Evolutionary conservation across 2,888 invertebrate species (phyloP), one percentile per base, ranked within the genome.

Genomic region (Aricia artaxerxes): DNA sequence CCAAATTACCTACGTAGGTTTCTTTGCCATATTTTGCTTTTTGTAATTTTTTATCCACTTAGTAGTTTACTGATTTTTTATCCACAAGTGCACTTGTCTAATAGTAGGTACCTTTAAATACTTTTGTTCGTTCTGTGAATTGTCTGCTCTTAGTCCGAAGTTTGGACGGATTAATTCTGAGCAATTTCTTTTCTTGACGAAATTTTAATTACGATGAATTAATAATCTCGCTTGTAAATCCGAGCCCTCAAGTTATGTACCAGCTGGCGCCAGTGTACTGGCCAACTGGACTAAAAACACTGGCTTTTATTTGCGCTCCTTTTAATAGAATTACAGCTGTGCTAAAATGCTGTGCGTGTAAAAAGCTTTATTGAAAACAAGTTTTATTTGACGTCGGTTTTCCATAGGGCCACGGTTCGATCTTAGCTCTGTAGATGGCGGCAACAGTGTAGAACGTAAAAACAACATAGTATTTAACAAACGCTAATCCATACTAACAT

Each of bases 131-230:
- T 4, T 57, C 57, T 57, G 57, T 57, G 16, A 16, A 0, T 57
- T 57, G 13, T 57, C 16, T 57, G 57, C 57, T 64, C 64, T 31
- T 61, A 64, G 88, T 90, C 90, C 87, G 87, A 88, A 90, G 89
- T 88, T 85, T 86, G 85, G 83, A 83, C 85, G 13, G 35, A 85
- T 88, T 90, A 86, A 89, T 89, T 90, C 86, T 80, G 83, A 82
- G 84, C 84, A 88, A 88, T 89, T 91, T 89, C 86, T 87, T 85
- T 85, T 82, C 82, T 82, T 84, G 82, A 85, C 83, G 87, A 88
- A 87, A 87, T 87, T 87, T 88, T 88, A 87, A 83, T 83, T 82
- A 81, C 81, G 44, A 79, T 73, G 69, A 81, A 83, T 82, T 82
- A 81, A 79, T 81, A 82, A 79, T 78, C 77, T 81, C 80, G 80